These are phyloP conservation scores for Xenopus petersii DNA, from an alignment of 2,797 vertebrate species.

Conservation along the genomic window DNA sequence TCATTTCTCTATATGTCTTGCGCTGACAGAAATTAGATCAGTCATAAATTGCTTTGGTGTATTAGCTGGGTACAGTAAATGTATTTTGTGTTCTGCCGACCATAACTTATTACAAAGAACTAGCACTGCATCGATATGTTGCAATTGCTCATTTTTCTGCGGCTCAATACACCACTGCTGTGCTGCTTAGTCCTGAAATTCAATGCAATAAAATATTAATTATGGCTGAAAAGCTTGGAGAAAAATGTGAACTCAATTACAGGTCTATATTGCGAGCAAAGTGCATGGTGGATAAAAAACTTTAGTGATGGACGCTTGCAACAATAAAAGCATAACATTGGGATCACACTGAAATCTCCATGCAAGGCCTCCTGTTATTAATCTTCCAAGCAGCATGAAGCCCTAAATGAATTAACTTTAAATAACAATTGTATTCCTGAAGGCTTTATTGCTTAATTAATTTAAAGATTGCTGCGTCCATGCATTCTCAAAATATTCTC, in stretches of 20 bases:
- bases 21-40: slow-evolving; percentile 59
- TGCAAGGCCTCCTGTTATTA: slow-evolving; percentile 71
- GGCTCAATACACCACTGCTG: slow-evolving; percentile 64
- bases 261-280: slow-evolving; percentile 72
- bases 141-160: slow-evolving; percentile 54
- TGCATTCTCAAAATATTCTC: slow-evolving; percentile 24
- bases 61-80: slow-evolving; percentile 56
- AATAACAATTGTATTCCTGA: slow-evolving; percentile 35
- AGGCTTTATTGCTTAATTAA: slow-evolving; percentile 49
- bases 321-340: slow-evolving; percentile 65
- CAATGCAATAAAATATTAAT: slow-evolving; percentile 90
- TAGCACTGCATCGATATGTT: slow-evolving; percentile 67
- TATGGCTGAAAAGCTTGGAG: slow-evolving; percentile 72
- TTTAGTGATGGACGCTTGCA: slow-evolving; percentile 59
- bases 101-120: slow-evolving; percentile 71
- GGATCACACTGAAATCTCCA: slow-evolving; percentile 59
- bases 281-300: slow-evolving; percentile 66
- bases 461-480: slow-evolving; percentile 49
- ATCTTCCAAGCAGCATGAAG: slow-evolving; percentile 56
- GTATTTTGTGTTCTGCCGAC: slow-evolving; percentile 66
- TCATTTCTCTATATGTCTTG: slow-evolving; percentile 58
- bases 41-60: slow-evolving; percentile 58
- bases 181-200: slow-evolving; percentile 76
- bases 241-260: slow-evolving; percentile 85
- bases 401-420: slow-evolving; percentile 58